phyloP scores from a whole-genome alignment of 1,140 invertebrate species.

The Apis cerana region DNA sequence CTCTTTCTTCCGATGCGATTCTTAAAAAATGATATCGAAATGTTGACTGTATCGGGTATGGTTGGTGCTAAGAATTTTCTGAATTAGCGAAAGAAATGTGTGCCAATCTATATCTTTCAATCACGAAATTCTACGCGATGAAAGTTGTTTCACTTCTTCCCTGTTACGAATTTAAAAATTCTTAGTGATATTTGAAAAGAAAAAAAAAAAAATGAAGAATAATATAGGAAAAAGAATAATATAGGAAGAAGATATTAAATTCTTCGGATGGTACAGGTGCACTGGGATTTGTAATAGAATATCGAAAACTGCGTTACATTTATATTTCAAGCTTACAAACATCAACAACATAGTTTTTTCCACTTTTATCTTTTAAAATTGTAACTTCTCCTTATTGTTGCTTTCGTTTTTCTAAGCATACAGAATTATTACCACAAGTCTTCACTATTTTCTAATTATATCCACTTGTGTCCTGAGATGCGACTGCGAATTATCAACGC shows the following conservation, averaged over 20 bases:
- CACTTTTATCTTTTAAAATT: slow-evolving; percentile 57
- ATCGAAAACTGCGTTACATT: slow-evolving; percentile 76
- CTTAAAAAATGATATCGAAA: background rate
- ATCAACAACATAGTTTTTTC: slow-evolving; percentile 73
- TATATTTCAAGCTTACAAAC: slow-evolving; percentile 80
- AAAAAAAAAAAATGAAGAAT: background rate
- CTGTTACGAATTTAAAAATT: background rate
- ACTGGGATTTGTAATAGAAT: slow-evolving; percentile 48
- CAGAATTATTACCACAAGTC: slow-evolving; percentile 46
- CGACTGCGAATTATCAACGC: background rate
- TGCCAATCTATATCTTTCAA: slow-evolving; percentile 32
- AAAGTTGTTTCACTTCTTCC: slow-evolving; percentile 32
- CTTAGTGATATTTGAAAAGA: background rate
- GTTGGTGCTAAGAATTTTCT: slow-evolving; percentile 46
- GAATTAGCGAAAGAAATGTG: slow-evolving; percentile 25
- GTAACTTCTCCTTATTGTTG: slow-evolving; percentile 40
- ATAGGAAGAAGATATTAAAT: background rate
- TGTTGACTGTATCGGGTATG: slow-evolving; percentile 44
- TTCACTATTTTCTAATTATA: slow-evolving; percentile 50
- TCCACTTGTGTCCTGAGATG: slow-evolving; percentile 66
- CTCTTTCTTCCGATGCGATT: background rate
- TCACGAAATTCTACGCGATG: slow-evolving; percentile 4
- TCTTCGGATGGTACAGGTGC: slow-evolving; percentile 27
- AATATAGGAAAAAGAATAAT: background rate
- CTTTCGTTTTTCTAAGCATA: slow-evolving; percentile 46